Conservation (phyloP, 2,113 vertebrate species). For the Rana temporaria region DNA sequence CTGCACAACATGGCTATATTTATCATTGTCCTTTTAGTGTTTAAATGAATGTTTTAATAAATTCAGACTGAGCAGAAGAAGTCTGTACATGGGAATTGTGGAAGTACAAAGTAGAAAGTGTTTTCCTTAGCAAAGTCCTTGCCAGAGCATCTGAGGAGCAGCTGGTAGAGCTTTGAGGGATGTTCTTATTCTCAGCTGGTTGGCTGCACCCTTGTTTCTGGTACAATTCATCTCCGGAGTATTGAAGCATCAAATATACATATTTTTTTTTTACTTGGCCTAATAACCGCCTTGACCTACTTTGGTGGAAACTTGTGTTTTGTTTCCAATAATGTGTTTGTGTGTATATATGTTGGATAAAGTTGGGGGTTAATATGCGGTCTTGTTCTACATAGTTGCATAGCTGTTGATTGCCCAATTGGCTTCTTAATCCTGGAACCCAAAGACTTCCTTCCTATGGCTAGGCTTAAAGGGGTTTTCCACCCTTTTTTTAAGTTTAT, state of each 20-base stretch:
- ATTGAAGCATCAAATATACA: slow-evolving; percentile 65
- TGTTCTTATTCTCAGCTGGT: slow-evolving; percentile 71
- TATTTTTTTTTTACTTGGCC: slow-evolving; percentile 52
- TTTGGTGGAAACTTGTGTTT: slow-evolving; percentile 6
- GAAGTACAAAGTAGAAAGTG: slow-evolving; percentile 51
- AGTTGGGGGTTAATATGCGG: neutral
- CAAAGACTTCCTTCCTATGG: neutral
- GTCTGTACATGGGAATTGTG: slow-evolving; percentile 53
- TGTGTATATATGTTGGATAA: neutral
- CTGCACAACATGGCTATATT: neutral
- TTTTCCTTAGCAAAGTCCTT: slow-evolving; percentile 54
- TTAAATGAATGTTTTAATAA: neutral
- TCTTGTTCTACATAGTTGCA: no score
- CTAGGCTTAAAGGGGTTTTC: no score
- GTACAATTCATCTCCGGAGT: slow-evolving; percentile 66
- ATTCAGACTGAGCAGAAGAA: neutral
- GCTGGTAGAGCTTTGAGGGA: slow-evolving; percentile 65
- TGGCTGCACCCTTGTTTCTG: slow-evolving; percentile 70
- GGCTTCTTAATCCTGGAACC: neutral
- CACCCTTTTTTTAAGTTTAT: no score
- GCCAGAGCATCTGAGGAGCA: slow-evolving; percentile 59
- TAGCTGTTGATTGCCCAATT: neutral
- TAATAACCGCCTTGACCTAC: neutral
- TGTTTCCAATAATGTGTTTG: neutral
- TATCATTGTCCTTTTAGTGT: neutral